phyloP scores from a whole-genome alignment of 2,888 invertebrate genomes.

The Drosophila birchii region DNA sequence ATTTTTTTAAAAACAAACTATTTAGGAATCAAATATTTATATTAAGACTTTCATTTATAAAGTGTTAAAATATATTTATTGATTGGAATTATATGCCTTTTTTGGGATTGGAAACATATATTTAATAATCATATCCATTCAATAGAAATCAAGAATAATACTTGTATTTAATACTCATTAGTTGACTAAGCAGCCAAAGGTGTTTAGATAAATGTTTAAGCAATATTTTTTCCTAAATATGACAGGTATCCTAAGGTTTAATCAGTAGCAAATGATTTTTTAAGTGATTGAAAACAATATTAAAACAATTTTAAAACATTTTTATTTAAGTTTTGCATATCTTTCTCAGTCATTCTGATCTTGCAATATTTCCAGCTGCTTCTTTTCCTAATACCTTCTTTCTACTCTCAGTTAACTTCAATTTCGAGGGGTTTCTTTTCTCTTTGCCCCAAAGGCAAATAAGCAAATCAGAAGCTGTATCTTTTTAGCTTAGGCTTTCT shows the following conservation, averaged over 20 bases:
- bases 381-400: not conserved
- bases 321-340: not conserved
- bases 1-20: no score
- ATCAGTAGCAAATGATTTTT: not conserved
- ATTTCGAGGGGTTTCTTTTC: not conserved
- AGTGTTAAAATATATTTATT: not conserved
- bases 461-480: constrained; percentile 36
- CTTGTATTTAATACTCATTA: not conserved
- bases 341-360: not conserved
- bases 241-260: not conserved
- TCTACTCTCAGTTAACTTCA: not conserved
- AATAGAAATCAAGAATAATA: no score
- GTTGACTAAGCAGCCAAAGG: not conserved
- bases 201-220: not conserved
- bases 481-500: constrained; percentile 37
- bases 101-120: no score
- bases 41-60: not conserved
- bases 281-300: not conserved
- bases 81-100: no score
- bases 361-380: not conserved
- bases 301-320: not conserved
- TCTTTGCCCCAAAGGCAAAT: constrained; percentile 19
- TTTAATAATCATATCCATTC: no score
- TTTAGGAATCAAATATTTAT: not conserved
- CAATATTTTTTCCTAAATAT: not conserved